A percentile compares a stretch with the other conserved stretches of the same genome.
Conservation (phyloP, 1,140 invertebrate species). For the Calephelis nemesis region DNA sequence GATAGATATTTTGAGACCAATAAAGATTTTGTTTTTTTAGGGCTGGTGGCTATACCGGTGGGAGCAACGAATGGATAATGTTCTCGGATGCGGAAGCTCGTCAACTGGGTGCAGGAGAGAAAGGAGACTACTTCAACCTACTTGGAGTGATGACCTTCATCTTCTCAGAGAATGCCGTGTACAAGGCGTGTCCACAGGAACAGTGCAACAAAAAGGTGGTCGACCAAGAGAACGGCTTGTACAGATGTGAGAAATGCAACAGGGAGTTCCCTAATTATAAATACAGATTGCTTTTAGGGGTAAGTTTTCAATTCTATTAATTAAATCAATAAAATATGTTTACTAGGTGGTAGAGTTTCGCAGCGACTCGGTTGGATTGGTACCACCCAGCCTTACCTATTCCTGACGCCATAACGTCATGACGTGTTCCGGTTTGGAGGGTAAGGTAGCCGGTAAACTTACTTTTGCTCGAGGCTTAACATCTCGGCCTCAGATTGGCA, state of each 20-base stretch:
- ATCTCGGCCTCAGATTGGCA: no score
- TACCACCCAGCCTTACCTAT: no score
- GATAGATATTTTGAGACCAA: no score
- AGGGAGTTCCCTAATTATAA: slow-evolving; percentile 91
- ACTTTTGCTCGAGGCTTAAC: no score
- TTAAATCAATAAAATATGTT: no score
- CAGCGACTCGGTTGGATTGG: no score
- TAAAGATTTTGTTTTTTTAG: slow-evolving; percentile 35
- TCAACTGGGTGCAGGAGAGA: slow-evolving; percentile 84
- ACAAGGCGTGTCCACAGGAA: slow-evolving; percentile 92
- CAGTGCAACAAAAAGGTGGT: slow-evolving; percentile 96
- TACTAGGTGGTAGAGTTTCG: no score
- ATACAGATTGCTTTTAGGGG: slow-evolving; percentile 89
- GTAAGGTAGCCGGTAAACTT: no score
- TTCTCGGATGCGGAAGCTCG: slow-evolving; percentile 86
- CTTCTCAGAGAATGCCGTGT: slow-evolving; percentile 89
- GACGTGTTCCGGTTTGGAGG: no score
- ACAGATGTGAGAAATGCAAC: slow-evolving; percentile 96
- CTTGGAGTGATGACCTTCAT: slow-evolving; percentile 67
- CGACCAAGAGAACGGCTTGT: slow-evolving; percentile 92
- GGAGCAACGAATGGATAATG: slow-evolving; percentile 82
- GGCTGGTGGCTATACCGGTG: slow-evolving; percentile 60
- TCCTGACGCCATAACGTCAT: no score
- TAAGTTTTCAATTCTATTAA: slow-evolving; percentile 75
- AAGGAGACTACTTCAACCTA: slow-evolving; percentile 86